These are phyloP conservation scores for Agelas oroides DNA, from an alignment of 37 sponge, comb jelly and placozoan genomes.

Conservation along the genomic window DNA sequence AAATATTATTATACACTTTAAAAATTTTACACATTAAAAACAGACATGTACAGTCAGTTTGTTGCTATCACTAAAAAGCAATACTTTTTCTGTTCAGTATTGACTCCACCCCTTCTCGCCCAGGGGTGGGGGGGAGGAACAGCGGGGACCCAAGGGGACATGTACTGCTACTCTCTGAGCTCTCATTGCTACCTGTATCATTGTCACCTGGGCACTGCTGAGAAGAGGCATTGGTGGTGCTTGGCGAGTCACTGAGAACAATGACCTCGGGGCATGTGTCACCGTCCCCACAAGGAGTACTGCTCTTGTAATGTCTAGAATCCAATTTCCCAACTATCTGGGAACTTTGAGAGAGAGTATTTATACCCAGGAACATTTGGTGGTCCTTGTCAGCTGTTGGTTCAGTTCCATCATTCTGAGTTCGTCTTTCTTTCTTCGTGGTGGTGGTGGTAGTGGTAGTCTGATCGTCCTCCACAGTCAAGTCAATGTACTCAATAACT, in stretches of 20 bases:
- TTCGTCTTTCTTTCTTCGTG: neutral
- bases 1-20: too few species aligned
- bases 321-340: too few species aligned
- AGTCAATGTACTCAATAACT: neutral
- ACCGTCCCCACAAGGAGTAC: neutral
- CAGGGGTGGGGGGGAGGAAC: constrained; percentile 48
- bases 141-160: constrained; percentile 7
- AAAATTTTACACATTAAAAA: too few species aligned
- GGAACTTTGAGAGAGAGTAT: too few species aligned
- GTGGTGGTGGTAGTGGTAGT: neutral
- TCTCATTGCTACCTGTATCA: neutral
- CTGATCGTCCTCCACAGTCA: constrained; percentile 10
- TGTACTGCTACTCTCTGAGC: neutral
- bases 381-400: neutral
- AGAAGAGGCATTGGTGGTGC: neutral
- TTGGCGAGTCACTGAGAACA: constrained; percentile 2
- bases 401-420: neutral
- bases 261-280: neutral
- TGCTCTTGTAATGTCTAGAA: neutral
- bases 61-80: constrained; percentile 10
- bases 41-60: too few species aligned
- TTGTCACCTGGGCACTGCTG: neutral
- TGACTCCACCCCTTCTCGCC: constrained; percentile 36
- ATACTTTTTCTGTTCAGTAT: constrained; percentile 32
- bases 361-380: neutral